These are phyloP conservation scores for Rallus crepitans DNA, from an alignment of 2,797 vertebrate genomes.

Conservation along the genomic window DNA sequence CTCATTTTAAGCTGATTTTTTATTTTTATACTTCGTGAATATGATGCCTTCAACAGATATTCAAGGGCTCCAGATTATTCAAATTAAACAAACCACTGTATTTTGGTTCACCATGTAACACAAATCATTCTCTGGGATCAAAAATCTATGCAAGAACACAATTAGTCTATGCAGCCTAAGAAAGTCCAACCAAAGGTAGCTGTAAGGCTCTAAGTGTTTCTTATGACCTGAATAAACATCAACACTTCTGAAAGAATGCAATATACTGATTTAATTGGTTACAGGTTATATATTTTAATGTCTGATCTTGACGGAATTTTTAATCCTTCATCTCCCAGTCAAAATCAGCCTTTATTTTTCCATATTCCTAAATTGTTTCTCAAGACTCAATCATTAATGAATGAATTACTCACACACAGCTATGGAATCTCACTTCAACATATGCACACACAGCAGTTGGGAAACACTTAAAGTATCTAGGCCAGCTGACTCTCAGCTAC, in stretches of 20 bases:
- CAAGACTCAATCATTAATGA: neutral
- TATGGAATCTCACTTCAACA: neutral
- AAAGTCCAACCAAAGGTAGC: neutral
- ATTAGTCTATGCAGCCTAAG: neutral
- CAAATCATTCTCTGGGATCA: neutral
- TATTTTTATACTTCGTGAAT: neutral
- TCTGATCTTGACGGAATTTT: neutral
- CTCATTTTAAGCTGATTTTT: neutral
- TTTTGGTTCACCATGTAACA: neutral
- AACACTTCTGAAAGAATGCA: neutral
- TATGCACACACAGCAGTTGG: neutral
- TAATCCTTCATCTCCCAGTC: neutral
- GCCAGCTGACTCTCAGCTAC: neutral
- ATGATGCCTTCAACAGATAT: neutral
- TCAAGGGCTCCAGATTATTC: neutral
- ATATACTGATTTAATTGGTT: neutral
- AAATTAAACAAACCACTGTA: neutral
- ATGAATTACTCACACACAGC: rapidly evolving
- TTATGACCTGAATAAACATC: neutral
- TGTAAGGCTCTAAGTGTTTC: neutral
- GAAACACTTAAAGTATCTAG: neutral
- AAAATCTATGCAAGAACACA: neutral
- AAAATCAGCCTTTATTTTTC: neutral
- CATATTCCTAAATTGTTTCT: neutral
- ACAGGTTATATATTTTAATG: neutral